phyloP scores from a whole-genome alignment of 2,797 vertebrate species.

The Smutsia temminckii region DNA sequence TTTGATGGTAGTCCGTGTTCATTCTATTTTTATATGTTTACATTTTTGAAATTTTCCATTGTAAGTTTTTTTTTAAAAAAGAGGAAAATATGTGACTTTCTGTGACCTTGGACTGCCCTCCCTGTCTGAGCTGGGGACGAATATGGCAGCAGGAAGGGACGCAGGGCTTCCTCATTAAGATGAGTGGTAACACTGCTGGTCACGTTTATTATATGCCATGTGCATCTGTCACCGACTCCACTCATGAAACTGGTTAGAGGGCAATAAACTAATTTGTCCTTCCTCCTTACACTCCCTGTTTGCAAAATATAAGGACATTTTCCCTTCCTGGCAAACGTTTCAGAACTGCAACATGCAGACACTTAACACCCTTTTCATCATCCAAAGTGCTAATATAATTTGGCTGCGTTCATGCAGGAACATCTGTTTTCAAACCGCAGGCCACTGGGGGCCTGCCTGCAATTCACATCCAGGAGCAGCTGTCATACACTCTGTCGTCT shows the following conservation, averaged over 20 bases:
- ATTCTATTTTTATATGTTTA: not conserved
- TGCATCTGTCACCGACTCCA: not conserved
- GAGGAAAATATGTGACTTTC: not conserved
- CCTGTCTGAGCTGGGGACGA: not conserved
- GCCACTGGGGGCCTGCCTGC: conserved; percentile 8
- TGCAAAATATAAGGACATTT: conserved; percentile 55
- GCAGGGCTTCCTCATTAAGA: not conserved
- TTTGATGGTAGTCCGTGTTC: not conserved
- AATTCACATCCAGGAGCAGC: conserved; percentile 14
- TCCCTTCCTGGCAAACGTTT: not conserved
- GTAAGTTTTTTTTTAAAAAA: not conserved
- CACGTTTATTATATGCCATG: not conserved
- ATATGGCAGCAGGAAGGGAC: fast-evolving
- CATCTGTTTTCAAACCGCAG: conserved; percentile 55
- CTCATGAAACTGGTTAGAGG: not conserved
- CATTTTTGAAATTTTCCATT: not conserved
- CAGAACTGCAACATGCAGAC: not conserved
- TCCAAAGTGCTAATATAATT: conserved; percentile 49
- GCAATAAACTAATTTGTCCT: conserved; percentile 45
- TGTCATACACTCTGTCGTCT: not conserved
- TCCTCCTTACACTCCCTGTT: not conserved
- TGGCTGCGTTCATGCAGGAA: conserved; percentile 35
- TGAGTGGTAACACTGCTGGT: not conserved
- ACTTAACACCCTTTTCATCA: conserved; percentile 43
- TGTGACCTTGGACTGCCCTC: not conserved